phyloP scores from a whole-genome alignment of 1,140 invertebrate genomes.

The Trichonephila clavipes region DNA sequence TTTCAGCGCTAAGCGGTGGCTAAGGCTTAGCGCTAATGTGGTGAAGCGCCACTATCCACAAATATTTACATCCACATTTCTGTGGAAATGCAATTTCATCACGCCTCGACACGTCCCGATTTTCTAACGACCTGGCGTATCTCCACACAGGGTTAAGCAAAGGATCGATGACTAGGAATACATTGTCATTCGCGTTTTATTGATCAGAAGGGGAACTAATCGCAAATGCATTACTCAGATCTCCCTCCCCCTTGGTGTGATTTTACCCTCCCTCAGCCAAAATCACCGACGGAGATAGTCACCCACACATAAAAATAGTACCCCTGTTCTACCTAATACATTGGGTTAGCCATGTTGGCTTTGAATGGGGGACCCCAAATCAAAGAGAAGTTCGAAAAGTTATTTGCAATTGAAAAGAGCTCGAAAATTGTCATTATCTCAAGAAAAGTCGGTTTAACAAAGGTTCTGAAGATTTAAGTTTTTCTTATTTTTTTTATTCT shows the following conservation, averaged over 20 bases:
- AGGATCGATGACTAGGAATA: conserved; percentile 68
- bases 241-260: conserved; percentile 47
- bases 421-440: too few relatives aligned
- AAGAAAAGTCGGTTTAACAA: too few relatives aligned
- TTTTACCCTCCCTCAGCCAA: conserved; percentile 14
- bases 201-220: conserved; percentile 76
- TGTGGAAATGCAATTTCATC: conserved; percentile 42
- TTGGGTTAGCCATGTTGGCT: not conserved
- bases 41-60: conserved; percentile 37
- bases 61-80: conserved; percentile 63
- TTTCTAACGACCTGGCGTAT: conserved; percentile 49
- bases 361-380: conserved; percentile 20
- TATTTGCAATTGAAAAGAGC: too few relatives aligned
- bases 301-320: conserved; percentile 28
- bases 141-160: conserved; percentile 66
- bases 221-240: conserved; percentile 76
- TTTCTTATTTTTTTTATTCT: too few relatives aligned
- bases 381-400: not conserved
- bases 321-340: conserved; percentile 48
- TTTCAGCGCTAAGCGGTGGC: too few relatives aligned
- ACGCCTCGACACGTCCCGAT: conserved; percentile 55
- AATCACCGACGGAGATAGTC: conserved; percentile 48
- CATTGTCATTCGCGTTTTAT: conserved; percentile 75
- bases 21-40: conserved; percentile 24
- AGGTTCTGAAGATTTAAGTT: too few relatives aligned